A percentile compares a stretch with the other conserved stretches of the same genome.
Conservation (phyloP, 2,113 vertebrate genomes). For the Marmota monax region DNA sequence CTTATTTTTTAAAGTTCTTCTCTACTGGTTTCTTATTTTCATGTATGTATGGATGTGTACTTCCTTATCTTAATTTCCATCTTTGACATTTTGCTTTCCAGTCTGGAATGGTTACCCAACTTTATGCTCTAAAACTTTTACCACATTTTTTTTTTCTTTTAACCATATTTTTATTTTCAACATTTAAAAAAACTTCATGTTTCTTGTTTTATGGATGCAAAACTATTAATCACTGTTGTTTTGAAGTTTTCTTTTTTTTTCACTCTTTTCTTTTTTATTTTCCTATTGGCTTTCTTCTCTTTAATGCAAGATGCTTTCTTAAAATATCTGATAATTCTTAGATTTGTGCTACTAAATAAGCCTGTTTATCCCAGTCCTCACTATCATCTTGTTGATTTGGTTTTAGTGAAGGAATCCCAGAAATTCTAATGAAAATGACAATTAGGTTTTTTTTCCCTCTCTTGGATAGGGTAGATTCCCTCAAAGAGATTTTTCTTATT, state of each 20-base stretch:
- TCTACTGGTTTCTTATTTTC: neutral
- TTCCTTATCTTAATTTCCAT: neutral
- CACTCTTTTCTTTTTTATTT: neutral
- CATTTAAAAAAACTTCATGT: neutral
- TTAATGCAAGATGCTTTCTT: neutral
- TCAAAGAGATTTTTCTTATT: neutral
- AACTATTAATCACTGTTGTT: neutral
- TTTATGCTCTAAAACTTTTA: neutral
- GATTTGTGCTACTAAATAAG: neutral
- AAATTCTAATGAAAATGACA: too few species aligned
- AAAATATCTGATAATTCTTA: neutral
- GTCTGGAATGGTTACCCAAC: neutral
- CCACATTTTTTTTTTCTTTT: neutral
- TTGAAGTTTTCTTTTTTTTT: neutral
- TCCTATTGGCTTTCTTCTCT: neutral
- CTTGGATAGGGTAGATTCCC: neutral
- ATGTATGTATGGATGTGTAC: neutral
- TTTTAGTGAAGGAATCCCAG: neutral
- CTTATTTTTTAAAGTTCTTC: neutral
- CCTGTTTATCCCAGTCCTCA: neutral
- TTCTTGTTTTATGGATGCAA: neutral
- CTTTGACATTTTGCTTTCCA: constrained; percentile 33
- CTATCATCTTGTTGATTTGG: neutral
- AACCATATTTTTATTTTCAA: neutral
- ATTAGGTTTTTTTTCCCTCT: neutral